These are phyloP conservation scores for Laothoe populi DNA, from an alignment of 2,888 invertebrate species.

Conservation along the genomic window DNA sequence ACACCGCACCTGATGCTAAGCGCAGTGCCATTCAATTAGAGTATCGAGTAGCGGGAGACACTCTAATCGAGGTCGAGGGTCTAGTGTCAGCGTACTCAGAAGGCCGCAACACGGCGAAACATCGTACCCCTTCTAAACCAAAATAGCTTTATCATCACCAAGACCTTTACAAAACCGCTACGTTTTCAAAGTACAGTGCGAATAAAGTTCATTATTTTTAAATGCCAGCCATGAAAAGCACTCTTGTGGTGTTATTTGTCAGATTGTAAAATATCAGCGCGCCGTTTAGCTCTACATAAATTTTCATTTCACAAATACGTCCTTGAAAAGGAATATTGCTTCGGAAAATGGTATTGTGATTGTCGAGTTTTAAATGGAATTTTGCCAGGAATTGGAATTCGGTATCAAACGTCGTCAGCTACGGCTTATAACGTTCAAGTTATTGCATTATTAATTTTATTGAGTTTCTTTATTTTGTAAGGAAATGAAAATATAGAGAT, in stretches of 20 bases:
- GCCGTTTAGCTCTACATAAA: slow-evolving; percentile 43
- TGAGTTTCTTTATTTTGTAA: background rate
- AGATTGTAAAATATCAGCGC: slow-evolving; percentile 43
- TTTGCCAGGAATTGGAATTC: slow-evolving; percentile 1
- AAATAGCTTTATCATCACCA: background rate
- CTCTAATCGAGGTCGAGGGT: too few relatives aligned
- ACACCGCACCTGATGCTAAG: too few relatives aligned
- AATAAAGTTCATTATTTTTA: slow-evolving; percentile 42
- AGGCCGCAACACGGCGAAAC: too few relatives aligned
- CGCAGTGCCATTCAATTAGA: too few relatives aligned
- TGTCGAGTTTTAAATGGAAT: slow-evolving; percentile 16
- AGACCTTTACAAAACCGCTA: slow-evolving; percentile 1
- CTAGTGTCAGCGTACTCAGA: too few relatives aligned
- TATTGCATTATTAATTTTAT: background rate
- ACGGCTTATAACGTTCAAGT: background rate
- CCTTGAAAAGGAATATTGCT: slow-evolving; percentile 10
- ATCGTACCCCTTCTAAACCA: too few relatives aligned
- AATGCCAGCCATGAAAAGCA: slow-evolving; percentile 39
- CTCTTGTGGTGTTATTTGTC: slow-evolving; percentile 43
- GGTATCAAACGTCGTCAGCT: slow-evolving; percentile 2
- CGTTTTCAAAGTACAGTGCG: slow-evolving; percentile 33
- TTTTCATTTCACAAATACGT: slow-evolving; percentile 36
- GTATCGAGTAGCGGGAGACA: too few relatives aligned
- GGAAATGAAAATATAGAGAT: too few relatives aligned
- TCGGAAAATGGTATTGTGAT: slow-evolving; percentile 20